Base-by-base conservation (phyloP, 2,797 vertebrate genomes). In the Novumbra hubbsi region DNA sequence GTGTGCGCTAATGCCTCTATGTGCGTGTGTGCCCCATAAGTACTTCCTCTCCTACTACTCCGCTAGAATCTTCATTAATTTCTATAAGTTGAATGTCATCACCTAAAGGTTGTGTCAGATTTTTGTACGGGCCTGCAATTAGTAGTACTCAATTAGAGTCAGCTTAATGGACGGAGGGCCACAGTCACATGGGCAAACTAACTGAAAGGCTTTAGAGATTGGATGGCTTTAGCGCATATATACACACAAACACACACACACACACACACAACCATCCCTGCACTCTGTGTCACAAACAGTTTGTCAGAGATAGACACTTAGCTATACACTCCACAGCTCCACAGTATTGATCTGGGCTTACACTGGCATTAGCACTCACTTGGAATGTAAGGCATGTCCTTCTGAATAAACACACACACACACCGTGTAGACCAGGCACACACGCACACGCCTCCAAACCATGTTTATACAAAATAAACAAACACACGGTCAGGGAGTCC, bases 291-390 rank as follows among this genome's bases (percentile, higher is more conserved):
- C 86, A 77, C 78, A 82, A 80, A 81, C 82, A 85, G 84, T 88
- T 77, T 85, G 76, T 89, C 81, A 64, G 65, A 85, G 90, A 91
- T 76, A 77, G 87, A 93, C 91, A 91, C 88, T 90, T 38, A 38
- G 34, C 34, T 89, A 87, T 81, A 87, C 85, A 89, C 87, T 90
- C 84, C 83, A 80, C 76, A 28, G 78, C 89, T 87, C 83, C 89
- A n/a, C n/a, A n/a, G 90, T 91, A 92, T 92, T 89, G 92, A 93
- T 92, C 89, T 81, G 77, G 87, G 89, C 93, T 90, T 91, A 90
- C 89, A 91, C 89, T 89, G 88, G 89, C 90, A 90, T 93, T 93
- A 92, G 86, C 91, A 91, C 89, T 90, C 88, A 86, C 87, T 92
- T 86, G 85, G 86, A 90, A 91, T 88, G 86, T 85, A 78, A 87